Conservation (phyloP, 2,113 vertebrate genomes). For the Numida meleagris region DNA sequence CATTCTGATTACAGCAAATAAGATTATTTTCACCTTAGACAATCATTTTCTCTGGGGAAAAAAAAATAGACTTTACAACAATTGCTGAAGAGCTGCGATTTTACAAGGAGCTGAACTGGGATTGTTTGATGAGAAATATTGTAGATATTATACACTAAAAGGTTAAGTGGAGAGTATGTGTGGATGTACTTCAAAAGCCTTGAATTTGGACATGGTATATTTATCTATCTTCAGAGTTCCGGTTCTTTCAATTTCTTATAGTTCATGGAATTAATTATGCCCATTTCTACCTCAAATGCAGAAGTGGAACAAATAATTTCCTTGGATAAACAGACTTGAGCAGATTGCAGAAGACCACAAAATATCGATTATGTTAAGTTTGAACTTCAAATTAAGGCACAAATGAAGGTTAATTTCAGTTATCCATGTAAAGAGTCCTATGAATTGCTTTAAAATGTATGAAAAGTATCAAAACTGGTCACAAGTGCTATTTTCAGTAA, state of each 20-base stretch:
- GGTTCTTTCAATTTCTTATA: not conserved
- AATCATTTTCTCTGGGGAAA: not conserved
- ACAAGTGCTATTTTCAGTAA: constrained; percentile 20
- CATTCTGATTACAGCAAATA: not conserved
- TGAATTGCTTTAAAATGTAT: constrained; percentile 26
- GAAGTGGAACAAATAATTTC: constrained; percentile 32
- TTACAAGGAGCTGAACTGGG: not conserved
- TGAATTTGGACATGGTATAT: not conserved
- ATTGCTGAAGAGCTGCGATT: not conserved
- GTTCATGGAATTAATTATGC: constrained; percentile 21
- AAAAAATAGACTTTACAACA: not conserved
- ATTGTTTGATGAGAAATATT: not conserved
- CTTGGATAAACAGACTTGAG: constrained; percentile 45
- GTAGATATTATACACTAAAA: not conserved
- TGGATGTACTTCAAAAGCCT: not conserved
- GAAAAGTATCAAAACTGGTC: constrained; percentile 19
- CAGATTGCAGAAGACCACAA: constrained; percentile 44
- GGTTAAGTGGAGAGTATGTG: not conserved
- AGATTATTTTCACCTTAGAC: not conserved
- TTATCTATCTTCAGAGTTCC: not conserved
- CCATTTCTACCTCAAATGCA: constrained; percentile 27
- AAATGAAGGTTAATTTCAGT: constrained; percentile 66
- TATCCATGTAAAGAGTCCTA: not conserved
- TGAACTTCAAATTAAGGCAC: constrained; percentile 67
- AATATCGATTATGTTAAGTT: constrained; percentile 66